phyloP scores from a whole-genome alignment of 2,113 vertebrate species.

The Nyctibius bracteatus region DNA sequence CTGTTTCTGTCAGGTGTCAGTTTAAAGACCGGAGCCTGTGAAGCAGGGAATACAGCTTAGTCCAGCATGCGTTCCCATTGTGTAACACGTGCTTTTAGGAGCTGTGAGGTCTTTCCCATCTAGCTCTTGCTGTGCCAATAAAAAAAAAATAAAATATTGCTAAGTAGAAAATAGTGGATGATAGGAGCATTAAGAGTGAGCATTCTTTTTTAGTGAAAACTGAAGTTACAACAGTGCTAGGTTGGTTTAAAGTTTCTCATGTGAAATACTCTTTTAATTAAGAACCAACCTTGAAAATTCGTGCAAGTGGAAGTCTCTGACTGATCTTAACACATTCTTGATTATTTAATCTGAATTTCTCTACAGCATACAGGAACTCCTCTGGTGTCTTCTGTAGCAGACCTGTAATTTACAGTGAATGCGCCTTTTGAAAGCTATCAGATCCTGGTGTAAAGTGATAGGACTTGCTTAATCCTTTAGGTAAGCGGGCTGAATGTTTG shows the following conservation, averaged over 20 bases:
- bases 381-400: not conserved
- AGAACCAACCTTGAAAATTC: not conserved
- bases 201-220: not conserved
- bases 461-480: not conserved
- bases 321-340: too few species aligned
- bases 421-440: not conserved
- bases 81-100: accelerated
- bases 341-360: not conserved
- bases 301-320: not conserved
- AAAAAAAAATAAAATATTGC: too few species aligned
- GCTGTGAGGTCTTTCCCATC: not conserved
- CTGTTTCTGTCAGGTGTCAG: not conserved
- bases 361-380: not conserved
- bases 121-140: not conserved
- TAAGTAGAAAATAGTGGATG: not conserved
- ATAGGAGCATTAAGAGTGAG: not conserved
- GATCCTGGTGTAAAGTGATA: not conserved
- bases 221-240: not conserved
- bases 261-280: not conserved
- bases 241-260: not conserved
- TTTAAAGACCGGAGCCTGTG: not conserved
- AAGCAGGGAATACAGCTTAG: not conserved
- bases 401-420: not conserved
- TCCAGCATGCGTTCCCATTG: accelerated
- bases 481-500: not conserved